Evolutionary conservation across 2,113 vertebrate genomes (phyloP), one percentile per base, ranked within the genome.

Genomic region (Melanerpes aurifrons): DNA sequence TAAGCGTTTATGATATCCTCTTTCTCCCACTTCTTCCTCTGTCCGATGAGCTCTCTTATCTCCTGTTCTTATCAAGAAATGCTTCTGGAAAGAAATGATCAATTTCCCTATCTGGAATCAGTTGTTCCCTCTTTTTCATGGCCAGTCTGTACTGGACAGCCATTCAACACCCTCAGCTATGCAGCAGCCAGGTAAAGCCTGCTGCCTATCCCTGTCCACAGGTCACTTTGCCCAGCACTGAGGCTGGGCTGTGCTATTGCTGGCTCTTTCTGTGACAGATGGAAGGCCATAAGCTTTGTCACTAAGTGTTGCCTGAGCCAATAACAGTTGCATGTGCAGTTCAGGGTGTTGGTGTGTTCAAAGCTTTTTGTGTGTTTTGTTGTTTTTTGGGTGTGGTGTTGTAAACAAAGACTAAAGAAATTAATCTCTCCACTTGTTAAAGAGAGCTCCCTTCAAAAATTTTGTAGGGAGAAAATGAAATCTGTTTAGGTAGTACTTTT

Each of bases 281-380:
- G 92, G 82, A 28, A 85, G 95, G 81, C 86, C 91, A 89, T 95
- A 94, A 93, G 92, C 84, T 95, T 91, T 96, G 84, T 86, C 84
- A 85, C 94, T 37, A 87, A 82, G 91, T 92, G 93, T 93, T 96
- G 89, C 89, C 91, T 73, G 43, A 94, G 74, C 62, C 87, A 77
- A 75, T 90, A 89, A 85, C 91, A 87, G 86, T 91, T 96, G 91
- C 89, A 73, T 85, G 59, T 86, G 64, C 87, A 94, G 91, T 94
- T 95, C 84, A 82, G 89, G 66, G 78, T 75, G 90, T 85, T 92
- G 81, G 58, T 84, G 83, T 31, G 63, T 67, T 84, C 68, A 31
- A 82, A 96, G 68, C 95, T 87, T 85, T 87, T 47, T 92, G 87
- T 95, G 85, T 89, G 71, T 89, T 74, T 19, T 91, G 94, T 91